These are phyloP conservation scores for Alectura lathami DNA, from an alignment of 2,113 vertebrate genomes.

Conservation along the genomic window DNA sequence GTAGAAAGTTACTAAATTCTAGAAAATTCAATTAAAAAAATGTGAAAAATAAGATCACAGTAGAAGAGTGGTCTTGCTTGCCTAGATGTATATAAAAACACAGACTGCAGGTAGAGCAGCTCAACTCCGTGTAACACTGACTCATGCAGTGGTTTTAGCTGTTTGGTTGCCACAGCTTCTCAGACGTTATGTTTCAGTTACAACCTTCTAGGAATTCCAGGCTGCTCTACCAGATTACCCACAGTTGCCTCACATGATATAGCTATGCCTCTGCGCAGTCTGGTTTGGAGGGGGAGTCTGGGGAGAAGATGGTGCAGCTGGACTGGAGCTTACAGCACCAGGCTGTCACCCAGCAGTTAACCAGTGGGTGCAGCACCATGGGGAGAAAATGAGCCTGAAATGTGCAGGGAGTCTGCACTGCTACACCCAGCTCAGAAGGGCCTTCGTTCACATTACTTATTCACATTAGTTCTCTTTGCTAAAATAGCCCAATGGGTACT, in stretches of 20 bases:
- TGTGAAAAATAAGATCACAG: not conserved
- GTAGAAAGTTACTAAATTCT: not conserved
- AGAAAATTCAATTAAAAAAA: not conserved
- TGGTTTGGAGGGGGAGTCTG: not conserved
- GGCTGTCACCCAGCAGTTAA: not conserved
- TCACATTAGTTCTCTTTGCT: not conserved
- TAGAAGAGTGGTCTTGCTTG: not conserved
- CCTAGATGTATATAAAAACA: not conserved
- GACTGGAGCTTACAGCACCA: not conserved
- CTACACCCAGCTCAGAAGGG: rapidly evolving
- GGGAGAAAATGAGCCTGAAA: not conserved
- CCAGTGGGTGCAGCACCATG: rapidly evolving
- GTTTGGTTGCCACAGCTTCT: not conserved
- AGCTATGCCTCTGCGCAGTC: rapidly evolving
- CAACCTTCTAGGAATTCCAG: rapidly evolving
- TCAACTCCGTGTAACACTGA: not conserved
- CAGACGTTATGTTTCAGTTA: not conserved
- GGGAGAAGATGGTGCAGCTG: not conserved
- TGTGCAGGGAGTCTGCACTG: not conserved
- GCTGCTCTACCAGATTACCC: rapidly evolving
- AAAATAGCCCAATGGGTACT: not conserved
- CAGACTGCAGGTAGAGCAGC: not conserved
- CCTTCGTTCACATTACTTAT: not conserved
- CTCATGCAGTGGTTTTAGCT: not conserved
- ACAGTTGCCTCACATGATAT: rapidly evolving